Evolutionary conservation across 2,888 invertebrate species (phyloP).

Genomic region (Copidosoma aretas): DNA sequence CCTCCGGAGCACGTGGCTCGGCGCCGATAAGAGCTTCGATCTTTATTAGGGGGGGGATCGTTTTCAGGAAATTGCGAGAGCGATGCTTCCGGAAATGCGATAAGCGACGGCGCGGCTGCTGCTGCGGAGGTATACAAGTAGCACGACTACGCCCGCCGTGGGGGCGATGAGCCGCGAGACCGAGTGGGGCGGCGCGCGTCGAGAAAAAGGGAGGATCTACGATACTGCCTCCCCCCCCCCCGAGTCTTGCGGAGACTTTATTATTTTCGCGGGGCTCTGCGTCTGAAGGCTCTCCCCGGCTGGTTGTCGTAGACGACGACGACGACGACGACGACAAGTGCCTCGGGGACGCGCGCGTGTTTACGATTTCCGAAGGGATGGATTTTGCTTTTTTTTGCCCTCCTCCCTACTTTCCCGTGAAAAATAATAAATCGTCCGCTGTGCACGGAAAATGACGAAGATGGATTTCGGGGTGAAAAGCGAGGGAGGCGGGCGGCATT

Average conservation of each 20-base stretch:
- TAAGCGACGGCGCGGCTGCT: not conserved
- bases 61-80: constrained; percentile 6
- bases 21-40: constrained; percentile 21
- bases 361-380: too few species aligned
- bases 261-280: not conserved
- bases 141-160: not conserved
- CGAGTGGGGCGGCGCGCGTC: not conserved
- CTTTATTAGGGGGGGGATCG: constrained; percentile 29
- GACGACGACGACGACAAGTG: not conserved
- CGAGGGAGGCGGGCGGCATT: too few species aligned
- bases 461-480: too few species aligned
- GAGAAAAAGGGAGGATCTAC: constrained; percentile 9
- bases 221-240: not conserved
- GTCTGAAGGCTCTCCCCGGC: not conserved
- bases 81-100: not conserved
- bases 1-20: constrained; percentile 14
- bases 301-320: too few species aligned
- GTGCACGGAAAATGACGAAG: too few species aligned
- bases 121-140: too few species aligned
- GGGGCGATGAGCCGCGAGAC: not conserved
- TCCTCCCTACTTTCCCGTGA: too few species aligned
- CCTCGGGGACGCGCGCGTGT: too few species aligned
- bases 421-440: too few species aligned
- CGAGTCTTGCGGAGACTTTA: not conserved
- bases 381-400: too few species aligned